These are phyloP conservation scores for Amphibalanus amphitrite DNA, from an alignment of 1,140 invertebrate genomes.

Conservation along the genomic window DNA sequence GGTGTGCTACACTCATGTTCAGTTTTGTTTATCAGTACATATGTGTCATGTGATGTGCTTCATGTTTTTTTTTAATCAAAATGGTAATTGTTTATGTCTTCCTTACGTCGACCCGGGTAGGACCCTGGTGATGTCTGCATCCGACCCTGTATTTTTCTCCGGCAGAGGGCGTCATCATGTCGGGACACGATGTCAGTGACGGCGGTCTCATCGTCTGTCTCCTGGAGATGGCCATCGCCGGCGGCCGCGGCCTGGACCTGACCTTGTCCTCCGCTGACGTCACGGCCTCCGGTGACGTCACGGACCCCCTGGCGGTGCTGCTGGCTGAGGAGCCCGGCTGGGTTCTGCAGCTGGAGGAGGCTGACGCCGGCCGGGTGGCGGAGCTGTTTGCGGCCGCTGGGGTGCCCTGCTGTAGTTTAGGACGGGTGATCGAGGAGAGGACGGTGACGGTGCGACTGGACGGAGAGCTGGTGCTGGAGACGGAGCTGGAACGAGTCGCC, in stretches of 20 bases:
- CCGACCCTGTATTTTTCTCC: too few relatives aligned
- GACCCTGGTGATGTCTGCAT: too few relatives aligned
- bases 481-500: constrained; percentile 45
- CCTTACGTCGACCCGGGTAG: too few relatives aligned
- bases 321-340: constrained; percentile 87
- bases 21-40: too few relatives aligned
- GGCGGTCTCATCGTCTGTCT: constrained; percentile 78
- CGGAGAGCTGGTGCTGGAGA: constrained; percentile 33
- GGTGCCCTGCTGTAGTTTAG: constrained; percentile 53
- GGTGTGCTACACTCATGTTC: too few relatives aligned
- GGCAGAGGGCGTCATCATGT: constrained; percentile 46
- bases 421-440: constrained; percentile 43
- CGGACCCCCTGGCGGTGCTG: constrained; percentile 32
- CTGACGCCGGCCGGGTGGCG: constrained; percentile 38
- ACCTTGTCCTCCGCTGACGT: constrained; percentile 24
- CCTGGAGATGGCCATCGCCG: constrained; percentile 89
- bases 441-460: constrained; percentile 32
- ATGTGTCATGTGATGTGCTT: too few relatives aligned
- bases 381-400: constrained; percentile 37
- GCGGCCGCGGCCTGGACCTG: constrained; percentile 57
- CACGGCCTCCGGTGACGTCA: too few relatives aligned
- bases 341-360: constrained; percentile 57
- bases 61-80: too few relatives aligned
- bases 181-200: constrained; percentile 95
- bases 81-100: too few relatives aligned